These are phyloP conservation scores for Sipha maydis DNA, from an alignment of 2,888 invertebrate species.

Conservation along the genomic window DNA sequence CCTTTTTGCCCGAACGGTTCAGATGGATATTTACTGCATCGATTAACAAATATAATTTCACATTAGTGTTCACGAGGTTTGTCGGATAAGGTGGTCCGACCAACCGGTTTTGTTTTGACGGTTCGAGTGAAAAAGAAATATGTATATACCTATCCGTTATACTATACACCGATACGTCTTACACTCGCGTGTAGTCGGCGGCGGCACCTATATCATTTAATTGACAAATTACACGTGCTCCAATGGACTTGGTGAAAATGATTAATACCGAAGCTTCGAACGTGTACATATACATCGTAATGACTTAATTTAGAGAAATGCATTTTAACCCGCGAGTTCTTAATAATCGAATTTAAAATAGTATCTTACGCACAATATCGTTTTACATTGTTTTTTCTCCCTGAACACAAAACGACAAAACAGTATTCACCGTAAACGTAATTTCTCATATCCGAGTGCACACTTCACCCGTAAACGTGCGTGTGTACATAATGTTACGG, in stretches of 20 bases:
- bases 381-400: neutral
- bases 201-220: constrained; percentile 43
- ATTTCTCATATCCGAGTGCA: too few relatives aligned
- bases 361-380: neutral
- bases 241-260: constrained; percentile 48
- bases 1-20: constrained; percentile 41
- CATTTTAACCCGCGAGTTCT: neutral
- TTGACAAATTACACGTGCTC: constrained; percentile 56
- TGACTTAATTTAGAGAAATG: constrained; percentile 38
- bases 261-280: constrained; percentile 29
- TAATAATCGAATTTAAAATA: neutral
- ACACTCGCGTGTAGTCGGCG: constrained; percentile 24
- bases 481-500: too few relatives aligned
- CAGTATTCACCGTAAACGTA: neutral
- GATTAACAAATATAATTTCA: constrained; percentile 57
- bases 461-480: neutral
- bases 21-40: constrained; percentile 45
- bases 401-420: neutral
- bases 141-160: neutral
- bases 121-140: constrained; percentile 7
- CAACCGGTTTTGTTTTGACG: constrained; percentile 59
- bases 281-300: neutral
- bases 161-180: constrained; percentile 38
- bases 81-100: constrained; percentile 51
- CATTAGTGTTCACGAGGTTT: constrained; percentile 44